These are phyloP conservation scores for Urocyon cinereoargenteus DNA, from an alignment of 2,797 vertebrate genomes.

Conservation along the genomic window DNA sequence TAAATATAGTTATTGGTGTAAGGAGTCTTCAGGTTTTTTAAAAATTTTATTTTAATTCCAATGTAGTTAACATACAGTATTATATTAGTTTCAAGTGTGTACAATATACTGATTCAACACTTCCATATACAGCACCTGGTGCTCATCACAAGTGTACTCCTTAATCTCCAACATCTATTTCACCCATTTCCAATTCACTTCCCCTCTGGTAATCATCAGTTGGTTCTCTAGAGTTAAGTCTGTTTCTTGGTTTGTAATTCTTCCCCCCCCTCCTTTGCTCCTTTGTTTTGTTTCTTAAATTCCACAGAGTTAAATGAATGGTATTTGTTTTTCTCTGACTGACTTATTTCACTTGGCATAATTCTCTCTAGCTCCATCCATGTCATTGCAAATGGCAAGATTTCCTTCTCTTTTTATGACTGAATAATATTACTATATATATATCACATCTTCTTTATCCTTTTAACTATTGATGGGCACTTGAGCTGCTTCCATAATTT, in stretches of 20 bases:
- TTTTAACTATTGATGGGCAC: background rate
- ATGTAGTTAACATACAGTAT: background rate
- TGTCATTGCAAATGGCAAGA: background rate
- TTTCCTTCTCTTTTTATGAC: background rate
- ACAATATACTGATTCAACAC: background rate
- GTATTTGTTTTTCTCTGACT: background rate
- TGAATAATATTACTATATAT: background rate
- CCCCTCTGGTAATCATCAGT: background rate
- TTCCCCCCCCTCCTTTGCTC: background rate
- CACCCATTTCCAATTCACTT: background rate
- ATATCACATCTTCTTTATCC: background rate
- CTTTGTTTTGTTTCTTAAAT: background rate
- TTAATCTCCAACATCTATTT: background rate
- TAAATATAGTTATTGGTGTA: background rate
- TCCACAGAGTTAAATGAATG: background rate
- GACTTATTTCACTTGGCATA: background rate
- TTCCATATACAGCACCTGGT: background rate
- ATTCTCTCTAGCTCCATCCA: no score
- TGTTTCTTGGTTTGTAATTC: background rate
- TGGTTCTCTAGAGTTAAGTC: background rate
- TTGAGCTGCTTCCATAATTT: background rate
- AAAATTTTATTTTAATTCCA: background rate
- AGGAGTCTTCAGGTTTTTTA: background rate
- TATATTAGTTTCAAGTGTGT: background rate
- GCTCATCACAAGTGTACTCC: background rate